phyloP scores from a whole-genome alignment of 2,113 vertebrate genomes.

The Oceanites oceanicus region DNA sequence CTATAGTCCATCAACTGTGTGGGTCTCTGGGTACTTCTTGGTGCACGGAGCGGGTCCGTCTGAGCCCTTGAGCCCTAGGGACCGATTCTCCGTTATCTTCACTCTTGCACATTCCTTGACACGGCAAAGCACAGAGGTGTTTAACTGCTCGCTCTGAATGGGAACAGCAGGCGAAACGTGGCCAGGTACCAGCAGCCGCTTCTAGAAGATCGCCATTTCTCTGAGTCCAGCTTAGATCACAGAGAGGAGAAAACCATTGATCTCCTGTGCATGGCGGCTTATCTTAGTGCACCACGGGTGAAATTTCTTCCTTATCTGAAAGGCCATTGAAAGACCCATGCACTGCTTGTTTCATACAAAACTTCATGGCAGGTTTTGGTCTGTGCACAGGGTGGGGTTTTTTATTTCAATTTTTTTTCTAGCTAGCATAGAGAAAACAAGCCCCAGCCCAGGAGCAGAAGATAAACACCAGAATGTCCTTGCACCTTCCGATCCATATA shows the following conservation, averaged over 20 bases:
- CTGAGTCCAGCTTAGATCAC: neutral
- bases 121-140: neutral
- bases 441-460: neutral
- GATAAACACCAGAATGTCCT: neutral
- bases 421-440: neutral
- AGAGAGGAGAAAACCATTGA: neutral
- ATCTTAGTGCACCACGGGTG: neutral
- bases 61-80: neutral
- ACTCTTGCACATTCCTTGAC: neutral
- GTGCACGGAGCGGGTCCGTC: neutral
- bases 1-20: accelerated
- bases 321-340: neutral
- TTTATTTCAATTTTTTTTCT: neutral
- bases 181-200: neutral
- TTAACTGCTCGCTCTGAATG: neutral
- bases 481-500: neutral
- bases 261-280: neutral
- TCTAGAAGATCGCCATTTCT: neutral
- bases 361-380: neutral
- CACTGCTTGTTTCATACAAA: neutral
- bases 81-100: neutral
- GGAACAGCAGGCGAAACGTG: neutral
- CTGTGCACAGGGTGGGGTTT: neutral
- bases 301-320: neutral
- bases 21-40: neutral